Percentiles rank a stretch among this genome's conserved stretches.
Evolutionary conservation across 2,797 vertebrate species (phyloP).

Genomic region (Spheniscus humboldti): DNA sequence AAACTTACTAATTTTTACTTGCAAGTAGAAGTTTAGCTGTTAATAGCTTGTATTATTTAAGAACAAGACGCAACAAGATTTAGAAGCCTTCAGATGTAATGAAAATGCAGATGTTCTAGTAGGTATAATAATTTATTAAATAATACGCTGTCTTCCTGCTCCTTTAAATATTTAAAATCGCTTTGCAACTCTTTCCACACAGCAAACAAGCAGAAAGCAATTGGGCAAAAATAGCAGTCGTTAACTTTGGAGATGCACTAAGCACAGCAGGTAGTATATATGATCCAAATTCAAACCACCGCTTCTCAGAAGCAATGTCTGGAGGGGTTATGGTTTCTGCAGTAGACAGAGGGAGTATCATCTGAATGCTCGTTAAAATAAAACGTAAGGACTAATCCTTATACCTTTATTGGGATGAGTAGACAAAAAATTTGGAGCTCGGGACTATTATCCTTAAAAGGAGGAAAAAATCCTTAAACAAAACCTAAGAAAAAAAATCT

Average conservation of each 20-base stretch:
- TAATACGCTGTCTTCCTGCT: not conserved
- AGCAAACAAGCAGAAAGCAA: slow-evolving; percentile 40
- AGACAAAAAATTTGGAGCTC: not conserved
- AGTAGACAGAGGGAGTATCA: not conserved
- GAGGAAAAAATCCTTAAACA: not conserved
- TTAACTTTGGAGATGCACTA: slow-evolving; percentile 42
- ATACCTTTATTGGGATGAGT: not conserved
- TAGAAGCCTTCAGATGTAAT: not conserved
- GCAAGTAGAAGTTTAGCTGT: not conserved
- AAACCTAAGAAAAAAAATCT: not conserved
- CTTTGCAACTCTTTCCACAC: slow-evolving; percentile 18
- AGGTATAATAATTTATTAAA: not conserved
- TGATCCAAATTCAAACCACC: slow-evolving; percentile 43
- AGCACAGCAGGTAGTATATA: slow-evolving; percentile 36
- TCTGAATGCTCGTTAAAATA: slow-evolving; percentile 24
- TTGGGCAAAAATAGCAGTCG: slow-evolving; percentile 57
- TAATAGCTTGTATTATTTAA: not conserved
- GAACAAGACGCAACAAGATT: not conserved
- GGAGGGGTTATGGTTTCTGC: slow-evolving; percentile 8
- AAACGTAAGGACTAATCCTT: not conserved
- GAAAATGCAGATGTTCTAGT: not conserved
- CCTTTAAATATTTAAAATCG: slow-evolving; percentile 55
- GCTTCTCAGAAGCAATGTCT: slow-evolving; percentile 11
- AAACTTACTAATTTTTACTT: not conserved
- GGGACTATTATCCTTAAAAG: not conserved